Evolutionary conservation across 1,140 invertebrate species (phyloP).

Genomic region (Wiebesia pumilae): DNA sequence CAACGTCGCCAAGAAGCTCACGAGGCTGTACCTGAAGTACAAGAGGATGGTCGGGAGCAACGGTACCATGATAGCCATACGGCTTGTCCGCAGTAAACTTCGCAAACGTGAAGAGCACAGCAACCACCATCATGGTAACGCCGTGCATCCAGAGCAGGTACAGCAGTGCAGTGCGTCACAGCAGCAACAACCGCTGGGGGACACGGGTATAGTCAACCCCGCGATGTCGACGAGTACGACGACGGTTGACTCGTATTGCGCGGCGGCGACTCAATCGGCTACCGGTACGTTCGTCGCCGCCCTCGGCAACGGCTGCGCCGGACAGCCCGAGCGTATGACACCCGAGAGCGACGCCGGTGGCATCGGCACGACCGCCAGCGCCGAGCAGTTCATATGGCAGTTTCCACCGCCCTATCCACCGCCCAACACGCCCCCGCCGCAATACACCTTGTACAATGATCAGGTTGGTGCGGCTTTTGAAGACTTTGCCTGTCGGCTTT

Average conservation of each 20-base stretch:
- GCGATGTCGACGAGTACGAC: constrained; percentile 54
- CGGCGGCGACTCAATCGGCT: constrained; percentile 47
- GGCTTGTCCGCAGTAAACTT: constrained; percentile 91
- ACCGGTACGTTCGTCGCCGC: constrained; percentile 33
- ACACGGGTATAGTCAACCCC: constrained; percentile 41
- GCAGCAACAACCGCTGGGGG: constrained; percentile 36
- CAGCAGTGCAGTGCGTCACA: constrained; percentile 72
- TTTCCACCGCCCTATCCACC: constrained; percentile 81
- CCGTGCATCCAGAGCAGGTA: constrained; percentile 80
- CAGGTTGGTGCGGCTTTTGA: constrained; percentile 77
- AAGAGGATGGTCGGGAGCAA: constrained; percentile 85
- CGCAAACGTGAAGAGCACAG: constrained; percentile 86
- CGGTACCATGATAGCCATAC: constrained; percentile 88
- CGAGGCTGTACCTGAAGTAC: constrained; percentile 69
- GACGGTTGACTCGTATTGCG: constrained; percentile 57
- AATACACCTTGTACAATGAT: constrained; percentile 85
- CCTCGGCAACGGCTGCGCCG: constrained; percentile 17
- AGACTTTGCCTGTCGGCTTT: not conserved
- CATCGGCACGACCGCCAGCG: constrained; percentile 62
- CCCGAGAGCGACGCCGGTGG: not conserved
- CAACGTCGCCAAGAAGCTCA: constrained; percentile 61
- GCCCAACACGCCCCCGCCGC: constrained; percentile 77
- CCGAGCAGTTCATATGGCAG: constrained; percentile 84
- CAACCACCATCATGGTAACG: constrained; percentile 72
- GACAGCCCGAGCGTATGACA: not conserved